Evolutionary conservation across 2,113 vertebrate species (phyloP).

Genomic region (Garra rufa): DNA sequence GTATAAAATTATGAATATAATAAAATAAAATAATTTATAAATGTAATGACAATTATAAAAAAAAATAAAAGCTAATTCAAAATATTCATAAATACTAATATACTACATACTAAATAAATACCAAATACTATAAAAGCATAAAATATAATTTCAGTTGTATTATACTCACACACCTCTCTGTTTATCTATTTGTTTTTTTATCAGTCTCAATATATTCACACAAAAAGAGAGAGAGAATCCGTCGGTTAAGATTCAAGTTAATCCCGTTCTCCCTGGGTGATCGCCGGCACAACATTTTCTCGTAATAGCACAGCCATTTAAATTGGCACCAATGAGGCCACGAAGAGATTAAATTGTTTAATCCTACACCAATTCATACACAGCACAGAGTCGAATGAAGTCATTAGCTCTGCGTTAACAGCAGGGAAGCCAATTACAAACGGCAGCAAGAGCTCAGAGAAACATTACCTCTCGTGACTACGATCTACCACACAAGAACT

Average conservation of each 20-base stretch:
- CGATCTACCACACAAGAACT: conserved; percentile 14
- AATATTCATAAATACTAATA: background rate
- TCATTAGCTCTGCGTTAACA: conserved; percentile 60
- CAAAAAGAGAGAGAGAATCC: background rate
- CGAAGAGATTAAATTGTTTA: conserved; percentile 56
- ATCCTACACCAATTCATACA: conserved; percentile 64
- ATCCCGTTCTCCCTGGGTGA: conserved; percentile 56
- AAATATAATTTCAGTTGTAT: background rate
- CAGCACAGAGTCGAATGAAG: conserved; percentile 58
- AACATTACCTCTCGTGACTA: conserved; percentile 11
- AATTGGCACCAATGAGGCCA: conserved; percentile 58
- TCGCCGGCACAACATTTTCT: conserved; percentile 52
- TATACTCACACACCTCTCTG: background rate
- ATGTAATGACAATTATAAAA: background rate
- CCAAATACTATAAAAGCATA: background rate
- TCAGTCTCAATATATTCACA: background rate
- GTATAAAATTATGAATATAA: too few relatives aligned
- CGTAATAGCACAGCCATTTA: conserved; percentile 58
- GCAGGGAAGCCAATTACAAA: conserved; percentile 52
- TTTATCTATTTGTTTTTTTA: background rate
- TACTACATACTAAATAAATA: background rate
- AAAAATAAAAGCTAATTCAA: too few relatives aligned
- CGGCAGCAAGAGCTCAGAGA: conserved; percentile 40
- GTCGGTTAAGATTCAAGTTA: conserved; percentile 46
- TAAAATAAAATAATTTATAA: too few relatives aligned